Evolutionary conservation across 2,888 invertebrate species (phyloP).

Genomic region (Orthonevra nobilis): DNA sequence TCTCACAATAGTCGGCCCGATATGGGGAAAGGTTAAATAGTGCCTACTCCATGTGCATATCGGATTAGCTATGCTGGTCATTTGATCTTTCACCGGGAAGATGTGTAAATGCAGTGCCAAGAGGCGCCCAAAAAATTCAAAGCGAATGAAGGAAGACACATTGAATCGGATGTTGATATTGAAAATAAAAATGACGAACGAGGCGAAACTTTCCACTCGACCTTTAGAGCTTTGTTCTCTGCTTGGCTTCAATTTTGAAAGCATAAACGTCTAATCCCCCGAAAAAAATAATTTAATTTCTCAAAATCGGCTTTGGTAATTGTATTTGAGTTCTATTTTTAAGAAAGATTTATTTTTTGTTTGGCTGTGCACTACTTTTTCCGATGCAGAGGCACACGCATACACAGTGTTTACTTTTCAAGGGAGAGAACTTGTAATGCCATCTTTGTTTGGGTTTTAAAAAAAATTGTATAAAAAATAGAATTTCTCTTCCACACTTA

Average conservation of each 20-base stretch:
- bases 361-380: constrained; percentile 21
- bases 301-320: constrained; percentile 22
- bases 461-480: too few relatives aligned
- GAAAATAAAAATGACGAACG: too few relatives aligned
- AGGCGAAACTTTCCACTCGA: constrained; percentile 11
- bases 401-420: constrained; percentile 44
- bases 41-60: constrained; percentile 6
- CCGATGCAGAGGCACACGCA: constrained; percentile 16
- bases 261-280: constrained; percentile 16
- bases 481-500: constrained; percentile 10
- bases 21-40: constrained; percentile 45
- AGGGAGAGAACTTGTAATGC: constrained; percentile 33
- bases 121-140: constrained; percentile 42
- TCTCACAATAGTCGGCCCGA: constrained; percentile 5
- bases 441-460: constrained; percentile 19
- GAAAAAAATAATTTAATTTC: constrained; percentile 25
- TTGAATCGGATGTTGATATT: too few relatives aligned
- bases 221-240: background rate
- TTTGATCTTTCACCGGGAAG: constrained; percentile 39
- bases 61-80: constrained; percentile 60
- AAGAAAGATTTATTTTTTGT: constrained; percentile 45
- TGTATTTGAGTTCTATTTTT: constrained; percentile 51
- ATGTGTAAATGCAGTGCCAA: constrained; percentile 29
- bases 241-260: background rate
- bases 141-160: too few relatives aligned